Evolutionary conservation across 2,113 vertebrate genomes (phyloP).

Genomic region (Marcusenius ussheri): DNA sequence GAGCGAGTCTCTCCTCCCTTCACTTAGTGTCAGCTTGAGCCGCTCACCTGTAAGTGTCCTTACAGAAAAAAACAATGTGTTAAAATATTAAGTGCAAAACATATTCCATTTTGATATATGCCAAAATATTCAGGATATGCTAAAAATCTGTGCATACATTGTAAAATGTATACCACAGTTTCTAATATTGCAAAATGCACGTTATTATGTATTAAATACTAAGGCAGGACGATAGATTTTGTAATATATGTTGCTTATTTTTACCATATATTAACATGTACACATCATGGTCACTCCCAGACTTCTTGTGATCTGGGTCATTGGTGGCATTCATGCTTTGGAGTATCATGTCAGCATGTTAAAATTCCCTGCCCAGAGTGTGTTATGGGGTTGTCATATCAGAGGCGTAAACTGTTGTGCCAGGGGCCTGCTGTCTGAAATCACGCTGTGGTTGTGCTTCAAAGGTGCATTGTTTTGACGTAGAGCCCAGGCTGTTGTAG

Average conservation of each 20-base stretch:
- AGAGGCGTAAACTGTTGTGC: neutral
- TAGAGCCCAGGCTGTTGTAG: neutral
- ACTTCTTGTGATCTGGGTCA: neutral
- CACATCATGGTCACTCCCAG: neutral
- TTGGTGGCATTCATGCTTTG: neutral
- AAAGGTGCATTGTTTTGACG: neutral
- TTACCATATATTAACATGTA: neutral
- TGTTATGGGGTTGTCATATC: neutral
- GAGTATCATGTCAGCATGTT: neutral
- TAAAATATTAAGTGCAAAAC: conserved; percentile 1
- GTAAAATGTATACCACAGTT: neutral
- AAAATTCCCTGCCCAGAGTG: neutral
- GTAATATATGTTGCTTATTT: conserved; percentile 6
- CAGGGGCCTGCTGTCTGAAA: neutral
- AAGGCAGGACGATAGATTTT: neutral
- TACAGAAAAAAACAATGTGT: neutral
- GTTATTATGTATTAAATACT: neutral
- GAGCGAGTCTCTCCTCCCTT: neutral
- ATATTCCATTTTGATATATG: conserved; percentile 11
- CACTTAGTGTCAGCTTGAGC: neutral
- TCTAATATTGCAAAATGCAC: neutral
- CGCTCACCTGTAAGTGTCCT: conserved; percentile 13
- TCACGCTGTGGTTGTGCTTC: neutral
- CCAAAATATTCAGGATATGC: conserved; percentile 11
- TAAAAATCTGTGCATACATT: neutral